Base-by-base conservation (phyloP, 2,888 invertebrate species). In the Meta bourneti region DNA sequence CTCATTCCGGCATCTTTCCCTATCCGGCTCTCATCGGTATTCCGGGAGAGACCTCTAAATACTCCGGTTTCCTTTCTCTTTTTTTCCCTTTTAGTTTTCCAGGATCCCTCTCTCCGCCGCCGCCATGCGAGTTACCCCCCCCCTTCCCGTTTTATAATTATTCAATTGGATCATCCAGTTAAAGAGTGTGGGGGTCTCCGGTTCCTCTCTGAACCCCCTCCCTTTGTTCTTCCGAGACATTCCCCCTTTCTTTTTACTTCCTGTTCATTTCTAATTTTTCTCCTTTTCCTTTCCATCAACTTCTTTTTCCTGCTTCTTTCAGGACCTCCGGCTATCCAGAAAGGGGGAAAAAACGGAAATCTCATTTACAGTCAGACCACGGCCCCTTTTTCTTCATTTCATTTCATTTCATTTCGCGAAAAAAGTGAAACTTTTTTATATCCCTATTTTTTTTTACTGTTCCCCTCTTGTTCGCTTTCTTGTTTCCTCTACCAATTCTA, bases 331-430 rank as follows among this genome's bases (percentile, higher is more conserved):
- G 84, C 84, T 74, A 85, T 54, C 75, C 79, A 19, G 72, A 19
- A 20, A 19, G 16, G 34, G 19, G 72, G 19, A 72, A 49, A 69
- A 54, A 70, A 78, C 82, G 52, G 70, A 87, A 87, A 89, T 83
- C 89, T 89, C 89, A 83, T 89, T 89, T 89, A 77, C 89, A 89
- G 82, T 89, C 70, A 51, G 82, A 71, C 82, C 83, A 89, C 88
- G 88, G 52, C 8, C 74, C 80, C 74, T 89, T 48, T 80, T 80
- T n/a, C 69, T 19, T 85, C 71, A 20, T 81, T 82, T 83, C 89
- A 82, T 81, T 82, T 83, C 89, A 82, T 89, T 89, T 89, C 82
- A 77, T 78, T 87, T 87, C 80, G 54, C 74, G n/a, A 72, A 52
- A 79, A 87, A 51, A 79, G 51, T 52, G 79, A 20, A 79, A 87